These are phyloP conservation scores for Sebastes matsubarae DNA, from an alignment of 2,797 vertebrate genomes.

Conservation along the genomic window DNA sequence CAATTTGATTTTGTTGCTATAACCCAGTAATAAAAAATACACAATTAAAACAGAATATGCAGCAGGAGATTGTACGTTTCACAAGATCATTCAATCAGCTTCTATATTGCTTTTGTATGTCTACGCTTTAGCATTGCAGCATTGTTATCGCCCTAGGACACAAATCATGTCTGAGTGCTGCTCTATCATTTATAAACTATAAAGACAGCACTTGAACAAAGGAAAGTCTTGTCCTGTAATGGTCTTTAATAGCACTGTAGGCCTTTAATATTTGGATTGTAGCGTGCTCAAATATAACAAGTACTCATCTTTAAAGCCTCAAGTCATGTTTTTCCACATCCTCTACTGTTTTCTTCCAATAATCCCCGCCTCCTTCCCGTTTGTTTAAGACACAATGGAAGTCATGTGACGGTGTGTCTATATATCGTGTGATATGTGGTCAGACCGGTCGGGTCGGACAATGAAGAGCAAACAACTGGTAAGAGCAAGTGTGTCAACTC, in stretches of 20 bases:
- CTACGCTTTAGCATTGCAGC: not conserved
- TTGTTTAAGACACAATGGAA: not conserved
- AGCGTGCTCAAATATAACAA: not conserved
- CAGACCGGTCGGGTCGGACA: not conserved
- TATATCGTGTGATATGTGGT: not conserved
- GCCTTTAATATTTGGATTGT: not conserved
- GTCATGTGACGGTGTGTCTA: not conserved
- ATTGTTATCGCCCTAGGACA: not conserved
- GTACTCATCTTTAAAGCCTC: not conserved
- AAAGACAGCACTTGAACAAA: not conserved
- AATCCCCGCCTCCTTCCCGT: not conserved
- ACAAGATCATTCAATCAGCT: not conserved
- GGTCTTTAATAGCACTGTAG: not conserved
- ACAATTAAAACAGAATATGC: not conserved
- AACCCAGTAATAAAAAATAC: not conserved
- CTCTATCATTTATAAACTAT: not conserved
- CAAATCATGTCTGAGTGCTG: not conserved
- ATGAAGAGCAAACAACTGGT: conserved; percentile 5
- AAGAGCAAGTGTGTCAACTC: not conserved
- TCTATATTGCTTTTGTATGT: not conserved
- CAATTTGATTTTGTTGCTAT: not conserved
- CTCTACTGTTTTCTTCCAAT: not conserved
- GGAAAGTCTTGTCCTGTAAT: not conserved
- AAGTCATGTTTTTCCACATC: not conserved
- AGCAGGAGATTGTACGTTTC: not conserved